Conservation (phyloP, 2,113 vertebrate species). For the Caloenas nicobarica region DNA sequence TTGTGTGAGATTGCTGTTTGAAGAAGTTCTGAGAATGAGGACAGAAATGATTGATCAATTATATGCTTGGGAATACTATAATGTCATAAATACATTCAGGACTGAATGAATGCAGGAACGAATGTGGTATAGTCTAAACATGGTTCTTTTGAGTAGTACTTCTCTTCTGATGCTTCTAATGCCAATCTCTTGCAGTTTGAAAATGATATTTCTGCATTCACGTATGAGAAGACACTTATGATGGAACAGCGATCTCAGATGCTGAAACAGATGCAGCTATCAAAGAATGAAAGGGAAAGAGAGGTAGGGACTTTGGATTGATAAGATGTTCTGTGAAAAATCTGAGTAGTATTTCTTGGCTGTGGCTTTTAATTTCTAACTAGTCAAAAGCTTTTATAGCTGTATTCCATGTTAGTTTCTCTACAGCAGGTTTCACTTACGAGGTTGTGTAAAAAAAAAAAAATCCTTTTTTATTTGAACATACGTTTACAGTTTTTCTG, state of each 20-base stretch:
- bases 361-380: not conserved
- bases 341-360: not conserved
- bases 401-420: not conserved
- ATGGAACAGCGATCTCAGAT: conserved; percentile 98
- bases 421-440: not conserved
- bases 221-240: conserved; percentile 94
- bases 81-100: not conserved
- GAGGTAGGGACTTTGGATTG: conserved; percentile 78
- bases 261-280: conserved; percentile 97
- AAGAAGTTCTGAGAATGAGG: not conserved
- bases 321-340: not conserved
- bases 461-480: not conserved
- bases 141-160: not conserved
- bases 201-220: conserved; percentile 96
- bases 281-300: conserved; percentile 89
- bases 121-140: not conserved
- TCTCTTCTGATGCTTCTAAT: not conserved
- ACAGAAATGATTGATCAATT: not conserved
- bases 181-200: conserved; percentile 79
- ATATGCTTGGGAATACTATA: not conserved
- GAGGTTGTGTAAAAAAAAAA: not conserved
- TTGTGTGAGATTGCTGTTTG: not conserved
- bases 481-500: not conserved
- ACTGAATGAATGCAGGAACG: not conserved
- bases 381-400: not conserved